Evolutionary conservation across 92 coral and sea anemone species (phyloP).

Genomic region (Porites lobata): DNA sequence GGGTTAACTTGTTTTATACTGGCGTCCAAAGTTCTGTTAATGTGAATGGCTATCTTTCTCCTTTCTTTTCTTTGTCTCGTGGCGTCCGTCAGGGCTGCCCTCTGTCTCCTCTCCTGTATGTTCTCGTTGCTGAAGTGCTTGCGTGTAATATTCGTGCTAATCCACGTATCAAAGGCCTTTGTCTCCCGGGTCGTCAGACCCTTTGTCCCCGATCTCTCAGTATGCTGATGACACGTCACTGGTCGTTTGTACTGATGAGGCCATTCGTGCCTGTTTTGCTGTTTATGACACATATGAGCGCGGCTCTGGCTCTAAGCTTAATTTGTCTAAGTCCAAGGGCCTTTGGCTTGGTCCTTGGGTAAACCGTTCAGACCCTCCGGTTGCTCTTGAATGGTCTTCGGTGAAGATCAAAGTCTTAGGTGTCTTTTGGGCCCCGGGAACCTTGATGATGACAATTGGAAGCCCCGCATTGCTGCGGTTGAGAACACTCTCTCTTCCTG

Average conservation of each 20-base stretch:
- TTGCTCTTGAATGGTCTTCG: conserved; percentile 57
- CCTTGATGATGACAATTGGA: conserved; percentile 35
- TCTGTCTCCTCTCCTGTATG: conserved; percentile 58
- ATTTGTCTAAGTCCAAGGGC: conserved; percentile 58
- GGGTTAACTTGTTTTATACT: no score
- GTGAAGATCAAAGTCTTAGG: conserved; percentile 43
- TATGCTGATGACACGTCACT: conserved; percentile 74
- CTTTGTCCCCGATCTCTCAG: conserved; percentile 42
- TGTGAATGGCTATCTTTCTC: conserved; percentile 51
- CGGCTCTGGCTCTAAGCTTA: conserved; percentile 71
- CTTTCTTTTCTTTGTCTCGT: conserved; percentile 5
- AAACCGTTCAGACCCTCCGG: conserved; percentile 32
- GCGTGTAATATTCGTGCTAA: conserved; percentile 45
- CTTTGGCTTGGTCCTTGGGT: conserved; percentile 68
- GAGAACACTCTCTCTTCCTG: conserved; percentile 31
- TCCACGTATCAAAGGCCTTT: conserved; percentile 42
- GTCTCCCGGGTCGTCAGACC: conserved; percentile 19
- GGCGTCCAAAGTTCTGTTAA: conserved; percentile 2
- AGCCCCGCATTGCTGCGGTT: conserved; percentile 14
- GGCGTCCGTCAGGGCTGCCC: conserved; percentile 64
- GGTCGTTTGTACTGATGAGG: conserved; percentile 34
- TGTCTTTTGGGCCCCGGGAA: conserved; percentile 35
- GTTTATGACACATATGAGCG: conserved; percentile 38
- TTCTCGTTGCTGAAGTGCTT: conserved; percentile 51
- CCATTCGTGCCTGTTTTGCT: conserved; percentile 35